Evolutionary conservation across 2,888 invertebrate species (phyloP), one percentile per base, ranked within the genome.

Genomic region (Scaptomyza caliginosa): DNA sequence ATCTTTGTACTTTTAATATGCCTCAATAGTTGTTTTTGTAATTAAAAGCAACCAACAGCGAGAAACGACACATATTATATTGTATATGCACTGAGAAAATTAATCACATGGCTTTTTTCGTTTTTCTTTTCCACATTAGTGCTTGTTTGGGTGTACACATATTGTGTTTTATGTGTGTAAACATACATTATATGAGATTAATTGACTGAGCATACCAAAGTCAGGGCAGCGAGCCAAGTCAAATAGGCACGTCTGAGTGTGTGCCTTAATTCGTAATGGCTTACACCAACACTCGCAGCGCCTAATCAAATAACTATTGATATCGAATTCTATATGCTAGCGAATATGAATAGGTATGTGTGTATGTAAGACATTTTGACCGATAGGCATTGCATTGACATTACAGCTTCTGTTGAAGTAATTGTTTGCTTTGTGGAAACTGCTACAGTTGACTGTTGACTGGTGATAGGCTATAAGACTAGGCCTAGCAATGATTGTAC

Each of bases 141-240:
- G n/a, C n/a, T 17, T 30, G 0, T 24, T 11, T 13, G 1, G 13
- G 32, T 32, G 30, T 19, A n/a, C 26, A 23, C 6, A 50, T 23
- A 38, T 28, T 30, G 1, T 30, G 7, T 16, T 1, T 32, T 21
- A 16, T 24, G 24, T 40, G 34, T 36, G n/a, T 26, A 13, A 11
- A 8, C 19, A 49, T 49, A 34, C 38, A 54, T 42, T 64, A 58
- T 55, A 39, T 26, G 17, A 52, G 51, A 73, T 52, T 64, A 67
- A 73, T 67, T 72, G 58, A 56, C 63, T 55, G 36, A 54, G 51
- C 57, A 56, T 32, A 17, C 46, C 46, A 51, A 62, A 84, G 64
- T 26, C 48, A 55, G 34, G 59, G 66, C 79, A 74, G 36, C 24
- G 42, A 34, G 78, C 69, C 82, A 67, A 81, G 74, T 51, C 64